These are phyloP conservation scores for Megalopta genalis DNA, from an alignment of 1,140 invertebrate genomes.

Conservation along the genomic window DNA sequence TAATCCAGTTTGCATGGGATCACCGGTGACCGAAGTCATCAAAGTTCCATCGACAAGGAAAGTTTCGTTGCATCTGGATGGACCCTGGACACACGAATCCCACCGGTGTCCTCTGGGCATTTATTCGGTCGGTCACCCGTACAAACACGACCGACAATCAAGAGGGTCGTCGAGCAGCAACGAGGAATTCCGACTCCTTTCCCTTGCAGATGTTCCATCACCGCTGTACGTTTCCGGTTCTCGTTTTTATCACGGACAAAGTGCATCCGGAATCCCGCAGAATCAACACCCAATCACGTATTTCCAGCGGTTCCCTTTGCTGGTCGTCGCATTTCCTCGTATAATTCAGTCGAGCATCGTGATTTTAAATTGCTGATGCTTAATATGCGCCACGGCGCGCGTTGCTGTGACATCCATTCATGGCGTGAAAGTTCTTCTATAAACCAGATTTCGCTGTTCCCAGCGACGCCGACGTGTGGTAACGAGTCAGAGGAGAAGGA, in stretches of 20 bases:
- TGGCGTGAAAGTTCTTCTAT: no score
- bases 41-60: background rate
- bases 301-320: background rate
- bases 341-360: background rate
- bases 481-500: no score
- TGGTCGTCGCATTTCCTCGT: background rate
- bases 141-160: background rate
- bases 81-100: background rate
- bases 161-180: slow-evolving; percentile 6
- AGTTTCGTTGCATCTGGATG: background rate
- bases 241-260: slow-evolving; percentile 7
- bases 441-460: no score
- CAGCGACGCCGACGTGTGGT: no score
- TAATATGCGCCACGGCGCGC: background rate
- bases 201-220: background rate
- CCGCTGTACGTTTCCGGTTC: background rate
- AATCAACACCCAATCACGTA: slow-evolving; percentile 14
- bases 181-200: background rate
- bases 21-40: background rate
- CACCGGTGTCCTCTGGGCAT: background rate
- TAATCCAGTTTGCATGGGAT: no score
- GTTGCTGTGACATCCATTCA: no score
- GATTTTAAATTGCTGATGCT: background rate
- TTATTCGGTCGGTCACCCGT: background rate
- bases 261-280: background rate